These are phyloP conservation scores for Drosophila dives DNA, from an alignment of 2,888 invertebrate species.

Conservation along the genomic window DNA sequence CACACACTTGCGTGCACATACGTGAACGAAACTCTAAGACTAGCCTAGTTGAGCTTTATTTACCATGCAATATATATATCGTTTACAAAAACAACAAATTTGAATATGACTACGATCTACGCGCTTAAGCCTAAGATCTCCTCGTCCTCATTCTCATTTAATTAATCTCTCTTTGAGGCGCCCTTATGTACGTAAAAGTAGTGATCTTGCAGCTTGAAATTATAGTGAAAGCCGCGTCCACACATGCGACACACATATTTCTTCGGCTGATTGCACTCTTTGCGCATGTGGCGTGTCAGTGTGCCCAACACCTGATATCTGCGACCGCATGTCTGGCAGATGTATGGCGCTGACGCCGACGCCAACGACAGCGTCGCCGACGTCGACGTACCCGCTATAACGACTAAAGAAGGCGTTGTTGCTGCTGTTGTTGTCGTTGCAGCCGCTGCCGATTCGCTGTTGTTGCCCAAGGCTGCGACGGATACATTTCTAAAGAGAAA, in stretches of 20 bases:
- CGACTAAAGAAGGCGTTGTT: constrained; percentile 6
- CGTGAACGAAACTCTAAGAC: constrained; percentile 3
- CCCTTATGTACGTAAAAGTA: constrained; percentile 79
- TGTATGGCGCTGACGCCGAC: constrained; percentile 57
- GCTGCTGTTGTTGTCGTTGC: constrained; percentile 13
- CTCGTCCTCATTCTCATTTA: neutral
- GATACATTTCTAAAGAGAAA: constrained; percentile 49
- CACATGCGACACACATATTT: constrained; percentile 82
- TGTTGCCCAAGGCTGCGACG: constrained; percentile 8
- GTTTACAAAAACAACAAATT: constrained; percentile 18
- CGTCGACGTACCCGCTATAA: constrained; percentile 9
- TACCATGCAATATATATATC: constrained; percentile 6
- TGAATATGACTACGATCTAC: constrained; percentile 1
- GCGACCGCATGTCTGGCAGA: constrained; percentile 79
- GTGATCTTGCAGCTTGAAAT: constrained; percentile 82
- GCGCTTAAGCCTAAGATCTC: constrained; percentile 17
- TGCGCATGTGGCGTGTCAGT: constrained; percentile 87
- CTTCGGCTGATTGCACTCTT: constrained; percentile 84
- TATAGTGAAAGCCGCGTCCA: constrained; percentile 84
- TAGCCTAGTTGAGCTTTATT: constrained; percentile 33
- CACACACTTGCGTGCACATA: neutral
- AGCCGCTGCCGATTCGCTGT: constrained; percentile 15
- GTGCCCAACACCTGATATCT: constrained; percentile 79
- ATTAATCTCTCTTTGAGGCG: constrained; percentile 46
- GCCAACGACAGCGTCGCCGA: constrained; percentile 11